Percentiles rank a stretch among this genome's conserved stretches.
These are phyloP conservation scores for Idaea straminata DNA, from an alignment of 2,888 invertebrate species.

Conservation along the genomic window DNA sequence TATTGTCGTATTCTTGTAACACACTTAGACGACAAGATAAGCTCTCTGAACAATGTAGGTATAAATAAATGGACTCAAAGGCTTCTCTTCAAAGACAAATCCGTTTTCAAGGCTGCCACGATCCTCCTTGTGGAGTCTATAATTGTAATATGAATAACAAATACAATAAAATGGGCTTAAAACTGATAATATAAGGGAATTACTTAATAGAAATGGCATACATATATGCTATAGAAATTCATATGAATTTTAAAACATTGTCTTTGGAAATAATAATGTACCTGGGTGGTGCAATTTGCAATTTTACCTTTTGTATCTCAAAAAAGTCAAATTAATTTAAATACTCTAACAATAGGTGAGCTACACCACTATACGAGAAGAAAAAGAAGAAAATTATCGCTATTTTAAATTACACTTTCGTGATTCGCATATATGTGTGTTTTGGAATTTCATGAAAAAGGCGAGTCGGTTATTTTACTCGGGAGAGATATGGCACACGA, in stretches of 20 bases:
- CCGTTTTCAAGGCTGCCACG: constrained; percentile 35
- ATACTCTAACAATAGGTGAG: no score
- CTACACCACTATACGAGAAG: no score
- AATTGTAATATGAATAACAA: constrained; percentile 18
- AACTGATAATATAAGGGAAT: not conserved
- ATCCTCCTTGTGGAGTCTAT: constrained; percentile 31
- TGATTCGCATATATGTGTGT: constrained; percentile 25
- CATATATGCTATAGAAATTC: no score
- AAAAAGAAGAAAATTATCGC: no score
- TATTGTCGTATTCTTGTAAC: no score
- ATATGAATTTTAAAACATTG: no score
- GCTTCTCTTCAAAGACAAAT: constrained; percentile 37
- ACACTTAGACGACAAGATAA: not conserved
- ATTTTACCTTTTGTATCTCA: no score
- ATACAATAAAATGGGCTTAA: not conserved
- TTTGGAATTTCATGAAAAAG: constrained; percentile 34
- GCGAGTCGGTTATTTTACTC: constrained; percentile 20
- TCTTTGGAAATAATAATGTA: no score
- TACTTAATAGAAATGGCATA: no score
- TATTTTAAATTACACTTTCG: constrained; percentile 19
- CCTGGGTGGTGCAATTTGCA: no score
- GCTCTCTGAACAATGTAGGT: constrained; percentile 21
- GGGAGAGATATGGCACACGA: not conserved
- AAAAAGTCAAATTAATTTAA: no score
- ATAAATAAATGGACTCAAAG: constrained; percentile 39